Conservation (phyloP, 2,797 vertebrate genomes). For the Emydoidea blandingii region DNA sequence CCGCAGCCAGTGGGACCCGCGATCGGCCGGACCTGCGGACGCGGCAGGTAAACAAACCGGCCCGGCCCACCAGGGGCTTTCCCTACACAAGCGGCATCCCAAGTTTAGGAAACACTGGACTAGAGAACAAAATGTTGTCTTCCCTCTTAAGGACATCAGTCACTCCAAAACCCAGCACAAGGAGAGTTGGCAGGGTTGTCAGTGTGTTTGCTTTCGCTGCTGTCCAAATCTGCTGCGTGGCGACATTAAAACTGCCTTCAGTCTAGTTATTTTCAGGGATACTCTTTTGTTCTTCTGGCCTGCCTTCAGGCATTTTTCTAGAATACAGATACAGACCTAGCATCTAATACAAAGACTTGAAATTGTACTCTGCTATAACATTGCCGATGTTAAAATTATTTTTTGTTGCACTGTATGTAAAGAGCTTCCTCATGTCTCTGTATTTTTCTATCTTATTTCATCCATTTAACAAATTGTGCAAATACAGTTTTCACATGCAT, state of each 20-base stretch:
- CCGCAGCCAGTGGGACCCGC: too few relatives aligned
- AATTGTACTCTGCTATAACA: constrained; percentile 18
- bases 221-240: constrained; percentile 56
- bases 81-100: too few relatives aligned
- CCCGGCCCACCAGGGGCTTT: too few relatives aligned
- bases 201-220: constrained; percentile 57
- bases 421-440: background rate
- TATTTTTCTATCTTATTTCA: rapidly evolving
- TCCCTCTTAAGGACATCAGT: constrained; percentile 19
- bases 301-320: constrained; percentile 61
- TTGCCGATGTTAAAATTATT: background rate
- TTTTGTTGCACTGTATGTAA: background rate
- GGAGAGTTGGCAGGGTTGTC: constrained; percentile 7
- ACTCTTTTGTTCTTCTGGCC: constrained; percentile 68
- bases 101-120: background rate
- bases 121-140: constrained; percentile 68
- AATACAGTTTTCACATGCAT: background rate
- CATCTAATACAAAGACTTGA: constrained; percentile 40
- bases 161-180: constrained; percentile 42
- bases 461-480: constrained; percentile 25
- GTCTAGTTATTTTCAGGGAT: constrained; percentile 64
- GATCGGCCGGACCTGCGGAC: too few relatives aligned
- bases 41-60: too few relatives aligned
- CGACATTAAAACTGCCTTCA: constrained; percentile 50
- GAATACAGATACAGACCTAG: background rate